Conservation (phyloP, 2,888 invertebrate species). For the Aricia artaxerxes region DNA sequence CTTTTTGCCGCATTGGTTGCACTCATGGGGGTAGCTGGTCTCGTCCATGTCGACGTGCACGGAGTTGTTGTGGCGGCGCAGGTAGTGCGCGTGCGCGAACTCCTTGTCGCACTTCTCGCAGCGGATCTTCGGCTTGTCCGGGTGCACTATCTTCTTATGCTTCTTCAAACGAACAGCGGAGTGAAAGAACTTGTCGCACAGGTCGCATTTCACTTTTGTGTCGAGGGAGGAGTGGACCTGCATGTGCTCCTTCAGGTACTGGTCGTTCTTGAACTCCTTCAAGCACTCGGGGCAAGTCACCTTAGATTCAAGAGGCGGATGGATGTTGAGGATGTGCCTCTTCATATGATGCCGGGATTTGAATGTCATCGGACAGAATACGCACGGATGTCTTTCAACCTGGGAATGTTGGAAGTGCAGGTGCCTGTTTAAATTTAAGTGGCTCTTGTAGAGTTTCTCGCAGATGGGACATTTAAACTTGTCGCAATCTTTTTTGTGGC, state of each 20-base stretch:
- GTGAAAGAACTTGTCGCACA: constrained; percentile 70
- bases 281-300: constrained; percentile 69
- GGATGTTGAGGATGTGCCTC: constrained; percentile 69
- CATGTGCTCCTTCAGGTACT: constrained; percentile 73
- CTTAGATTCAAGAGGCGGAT: constrained; percentile 72
- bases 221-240: constrained; percentile 68
- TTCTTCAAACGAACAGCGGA: constrained; percentile 69
- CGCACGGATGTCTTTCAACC: constrained; percentile 65
- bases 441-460: constrained; percentile 65
- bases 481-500: constrained; percentile 60
- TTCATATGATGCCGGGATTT: constrained; percentile 74
- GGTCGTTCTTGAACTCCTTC: constrained; percentile 74
- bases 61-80: constrained; percentile 63
- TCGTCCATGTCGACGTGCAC: constrained; percentile 69
- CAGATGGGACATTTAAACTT: constrained; percentile 67
- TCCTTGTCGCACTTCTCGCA: constrained; percentile 73
- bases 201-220: constrained; percentile 68
- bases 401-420: constrained; percentile 67
- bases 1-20: constrained; percentile 70
- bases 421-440: constrained; percentile 64
- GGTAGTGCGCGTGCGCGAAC: constrained; percentile 69
- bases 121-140: constrained; percentile 63
- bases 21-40: constrained; percentile 63
- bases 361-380: constrained; percentile 72
- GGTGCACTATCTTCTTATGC: constrained; percentile 72